Base-by-base conservation (phyloP, 1,140 invertebrate genomes). In the Macrotrachela quadricornifera region DNA sequence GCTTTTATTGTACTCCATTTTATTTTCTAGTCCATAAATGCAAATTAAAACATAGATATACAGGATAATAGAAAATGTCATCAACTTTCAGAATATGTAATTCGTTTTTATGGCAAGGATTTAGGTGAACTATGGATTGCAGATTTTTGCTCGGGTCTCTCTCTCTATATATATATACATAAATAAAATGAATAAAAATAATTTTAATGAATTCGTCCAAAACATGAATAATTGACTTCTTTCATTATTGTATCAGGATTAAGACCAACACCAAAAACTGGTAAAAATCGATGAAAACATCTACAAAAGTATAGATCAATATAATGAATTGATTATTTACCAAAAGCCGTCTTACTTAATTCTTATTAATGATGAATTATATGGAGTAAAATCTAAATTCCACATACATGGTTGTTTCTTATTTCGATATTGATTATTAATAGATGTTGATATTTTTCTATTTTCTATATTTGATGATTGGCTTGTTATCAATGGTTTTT, bases 331-430 rank as follows among this genome's bases (percentile, higher is more conserved):
- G 21, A 40, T 39, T 49, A 16, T 39, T 36, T 16, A 40, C 13
- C 1, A 39, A 49, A n/a, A 14, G 12, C 18, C 14, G 30, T 15
- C 12, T 38, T 51, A 51, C 49, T 53, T 53, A 4, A 53, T 53
- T 36, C 46, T 37, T 16, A 53, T 21, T 43, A 46, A 44, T 47
- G 44, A 30, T 17, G 46, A 30, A 36, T 47, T 42, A 16, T 16
- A 13, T n/a, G 46, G 18, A 37, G 36, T 53, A 44, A 44, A 53
- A 48, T 53, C 51, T 42, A 21, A 53, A 42, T 53, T 53, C 51
- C 51, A 53, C 16, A 48, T 15, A 18, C 21, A 47, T 15, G 45
- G 16, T 18, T 15, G 42, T 18, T 44, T 44, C 42, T 44, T 44
- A 2, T 44, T 44, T n/a, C 21, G 21, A 30, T 30, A 18, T 15